Evolutionary conservation across 2,113 vertebrate genomes (phyloP).

Genomic region (Propithecus coquereli): DNA sequence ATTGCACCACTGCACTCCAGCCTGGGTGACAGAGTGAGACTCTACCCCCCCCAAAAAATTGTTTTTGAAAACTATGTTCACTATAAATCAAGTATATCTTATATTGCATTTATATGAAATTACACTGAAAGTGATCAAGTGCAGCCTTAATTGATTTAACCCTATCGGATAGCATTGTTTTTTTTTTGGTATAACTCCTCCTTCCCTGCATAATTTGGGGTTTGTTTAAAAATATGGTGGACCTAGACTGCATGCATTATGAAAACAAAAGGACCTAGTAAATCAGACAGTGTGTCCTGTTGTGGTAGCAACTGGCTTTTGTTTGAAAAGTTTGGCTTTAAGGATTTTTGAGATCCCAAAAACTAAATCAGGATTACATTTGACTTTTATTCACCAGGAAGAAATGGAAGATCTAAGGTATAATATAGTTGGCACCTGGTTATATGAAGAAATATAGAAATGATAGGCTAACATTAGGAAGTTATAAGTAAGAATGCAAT

Average conservation of each 20-base stretch:
- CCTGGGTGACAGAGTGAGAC: too few relatives aligned
- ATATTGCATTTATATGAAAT: slow-evolving; percentile 5
- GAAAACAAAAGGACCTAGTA: not conserved
- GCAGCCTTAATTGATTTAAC: not conserved
- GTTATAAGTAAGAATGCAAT: slow-evolving; percentile 25
- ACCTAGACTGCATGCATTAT: not conserved
- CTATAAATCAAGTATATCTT: not conserved
- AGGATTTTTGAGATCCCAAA: not conserved
- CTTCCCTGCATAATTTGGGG: not conserved
- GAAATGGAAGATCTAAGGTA: not conserved
- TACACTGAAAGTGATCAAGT: not conserved
- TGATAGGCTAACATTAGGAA: not conserved
- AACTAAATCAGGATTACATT: slow-evolving; percentile 31
- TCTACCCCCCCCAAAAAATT: too few relatives aligned
- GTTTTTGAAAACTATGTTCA: not conserved
- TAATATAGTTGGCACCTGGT: not conserved
- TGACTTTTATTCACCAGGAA: not conserved
- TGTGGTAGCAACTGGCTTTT: not conserved
- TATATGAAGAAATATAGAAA: slow-evolving; percentile 33
- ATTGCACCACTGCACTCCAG: too few relatives aligned
- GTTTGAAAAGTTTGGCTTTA: not conserved
- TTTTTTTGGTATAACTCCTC: not conserved
- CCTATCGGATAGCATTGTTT: not conserved
- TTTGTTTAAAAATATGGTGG: slow-evolving; percentile 24
- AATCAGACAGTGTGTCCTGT: not conserved